Evolutionary conservation across 30 jellyfish, hydroid and myxozoan species (phyloP).

Genomic region (Morbakka virulenta): DNA sequence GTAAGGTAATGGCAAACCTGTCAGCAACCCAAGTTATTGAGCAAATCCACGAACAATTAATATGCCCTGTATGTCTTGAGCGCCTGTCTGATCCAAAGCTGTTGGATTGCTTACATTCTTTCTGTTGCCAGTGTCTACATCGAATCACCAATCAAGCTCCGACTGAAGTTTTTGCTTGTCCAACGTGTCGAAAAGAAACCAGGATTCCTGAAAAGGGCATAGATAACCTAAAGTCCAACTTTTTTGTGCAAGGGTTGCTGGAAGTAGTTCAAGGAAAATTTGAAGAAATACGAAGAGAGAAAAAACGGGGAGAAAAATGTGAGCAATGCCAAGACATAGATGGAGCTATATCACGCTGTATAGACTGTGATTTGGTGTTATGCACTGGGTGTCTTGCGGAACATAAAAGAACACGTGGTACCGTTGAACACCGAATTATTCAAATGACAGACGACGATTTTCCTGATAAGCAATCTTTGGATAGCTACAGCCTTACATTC

Average conservation of each 20-base stretch:
- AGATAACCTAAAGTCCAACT: constrained; percentile 65
- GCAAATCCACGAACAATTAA: constrained; percentile 83
- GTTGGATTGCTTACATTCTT: constrained; percentile 82
- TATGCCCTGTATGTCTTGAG: constrained; percentile 92
- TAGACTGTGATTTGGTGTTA: constrained; percentile 81
- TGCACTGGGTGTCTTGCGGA: constrained; percentile 95
- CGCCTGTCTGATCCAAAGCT: constrained; percentile 83
- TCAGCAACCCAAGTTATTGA: constrained; percentile 89
- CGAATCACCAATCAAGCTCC: constrained; percentile 85
- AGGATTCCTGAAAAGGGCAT: constrained; percentile 79
- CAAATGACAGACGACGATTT: constrained; percentile 68
- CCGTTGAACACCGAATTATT: constrained; percentile 83
- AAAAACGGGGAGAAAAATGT: constrained; percentile 75
- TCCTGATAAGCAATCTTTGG: constrained; percentile 75
- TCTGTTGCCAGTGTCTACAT: constrained; percentile 94
- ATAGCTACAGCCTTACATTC: constrained; percentile 85
- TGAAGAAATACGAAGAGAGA: constrained; percentile 85
- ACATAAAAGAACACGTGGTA: constrained; percentile 78
- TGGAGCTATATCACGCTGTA: constrained; percentile 76
- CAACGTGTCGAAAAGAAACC: constrained; percentile 90
- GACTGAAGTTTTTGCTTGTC: constrained; percentile 56
- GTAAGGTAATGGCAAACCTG: background rate
- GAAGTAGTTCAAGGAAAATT: constrained; percentile 72
- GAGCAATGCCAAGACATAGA: constrained; percentile 94
- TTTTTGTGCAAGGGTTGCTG: constrained; percentile 81